Base-by-base conservation (phyloP, 2,888 invertebrate genomes). In the Drosophila niveifrons region DNA sequence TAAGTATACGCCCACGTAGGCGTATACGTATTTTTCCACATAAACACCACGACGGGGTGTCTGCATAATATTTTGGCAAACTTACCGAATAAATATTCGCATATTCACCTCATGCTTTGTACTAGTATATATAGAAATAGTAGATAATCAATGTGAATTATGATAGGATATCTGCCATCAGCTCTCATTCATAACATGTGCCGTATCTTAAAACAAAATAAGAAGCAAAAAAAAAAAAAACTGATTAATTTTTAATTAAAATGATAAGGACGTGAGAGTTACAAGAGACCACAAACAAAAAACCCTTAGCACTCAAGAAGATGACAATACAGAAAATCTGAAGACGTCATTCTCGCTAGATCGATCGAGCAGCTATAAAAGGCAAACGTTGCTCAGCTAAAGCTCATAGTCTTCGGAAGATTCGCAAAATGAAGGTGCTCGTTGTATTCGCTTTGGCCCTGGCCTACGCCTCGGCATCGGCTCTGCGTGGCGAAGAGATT, bases 371-470 rank as follows among this genome's bases (percentile, higher is more conserved):
- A 9, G 3, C 36, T 53, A 77, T 75, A 75, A 47, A 75, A 67
- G 55, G 2, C 2, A 4, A 1, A 6, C 2, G 18, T 11, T 11
- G 13, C 8, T 0, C 2, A 9, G 36, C 10, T 29, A 8, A n/a
- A 0, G 28, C 18, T 56, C 9, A 62, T 50, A 69, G 55, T 71
- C 46, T 68, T 71, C 44, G 36, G 67, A 9, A 53, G 66, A 58
- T 52, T 72, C 56, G 52, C n/a, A 70, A 43, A 47, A 90, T 90
- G 91, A 91, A 91, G 75, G 75, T 84, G 34, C 67, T 91, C 3
- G 48, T 88, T 57, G 66, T 82, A 17, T 78, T 90, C 7, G 85
- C 80, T 56, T 55, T 89, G 72, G 81, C 82, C 18, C 46, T 90
- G 75, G 89, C 88, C 56, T 75, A 72, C 46, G 86, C 80, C 59